These are phyloP conservation scores for Myiozetetes cayanensis DNA, from an alignment of 2,113 vertebrate species.

Conservation along the genomic window DNA sequence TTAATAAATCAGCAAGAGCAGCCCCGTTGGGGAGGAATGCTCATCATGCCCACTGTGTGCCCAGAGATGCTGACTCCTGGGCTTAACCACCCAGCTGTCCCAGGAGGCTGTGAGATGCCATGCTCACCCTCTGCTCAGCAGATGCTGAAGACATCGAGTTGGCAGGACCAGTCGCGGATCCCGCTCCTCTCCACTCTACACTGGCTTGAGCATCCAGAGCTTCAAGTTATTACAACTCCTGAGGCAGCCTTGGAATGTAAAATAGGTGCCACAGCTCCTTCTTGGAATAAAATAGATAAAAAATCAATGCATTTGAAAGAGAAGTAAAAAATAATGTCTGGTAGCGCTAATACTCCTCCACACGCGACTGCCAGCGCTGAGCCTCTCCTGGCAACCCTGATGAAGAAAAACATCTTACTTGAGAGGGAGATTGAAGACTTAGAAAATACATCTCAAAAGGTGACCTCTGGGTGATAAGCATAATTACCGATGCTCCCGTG, in stretches of 20 bases:
- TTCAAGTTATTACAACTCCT: not conserved
- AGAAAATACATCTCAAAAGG: not conserved
- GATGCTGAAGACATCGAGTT: not conserved
- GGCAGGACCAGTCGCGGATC: not conserved
- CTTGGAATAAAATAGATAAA: constrained; percentile 7
- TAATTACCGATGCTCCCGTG: not conserved
- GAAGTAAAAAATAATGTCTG: constrained; percentile 27
- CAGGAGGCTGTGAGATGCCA: not conserved
- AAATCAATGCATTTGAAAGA: constrained; percentile 40
- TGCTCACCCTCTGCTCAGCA: not conserved
- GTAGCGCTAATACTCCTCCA: not conserved
- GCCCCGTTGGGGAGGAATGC: not conserved
- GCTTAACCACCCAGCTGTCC: not conserved
- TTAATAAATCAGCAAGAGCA: not conserved
- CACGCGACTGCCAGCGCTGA: not conserved
- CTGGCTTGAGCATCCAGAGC: not conserved
- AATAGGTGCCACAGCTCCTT: constrained; percentile 18
- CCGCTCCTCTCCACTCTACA: not conserved
- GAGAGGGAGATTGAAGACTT: not conserved
- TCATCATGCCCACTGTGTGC: not conserved
- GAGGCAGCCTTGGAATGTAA: constrained; percentile 3
- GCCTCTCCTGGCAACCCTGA: not conserved
- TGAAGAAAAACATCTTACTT: not conserved
- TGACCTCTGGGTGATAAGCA: not conserved
- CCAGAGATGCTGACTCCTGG: not conserved